Evolutionary conservation across 1,140 invertebrate genomes (phyloP).

Genomic region (Akabosia matsudoensis): DNA sequence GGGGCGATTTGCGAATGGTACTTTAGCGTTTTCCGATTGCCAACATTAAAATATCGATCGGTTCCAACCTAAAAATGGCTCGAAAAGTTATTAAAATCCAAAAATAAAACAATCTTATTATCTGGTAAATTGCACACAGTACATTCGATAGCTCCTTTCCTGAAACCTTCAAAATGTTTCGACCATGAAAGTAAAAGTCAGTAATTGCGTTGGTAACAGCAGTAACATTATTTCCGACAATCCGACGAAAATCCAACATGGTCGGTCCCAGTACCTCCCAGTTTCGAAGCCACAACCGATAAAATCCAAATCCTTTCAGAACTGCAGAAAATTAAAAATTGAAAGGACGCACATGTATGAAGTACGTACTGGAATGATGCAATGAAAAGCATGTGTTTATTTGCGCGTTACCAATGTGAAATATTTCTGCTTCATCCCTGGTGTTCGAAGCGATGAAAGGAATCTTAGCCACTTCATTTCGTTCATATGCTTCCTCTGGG

Average conservation of each 20-base stretch:
- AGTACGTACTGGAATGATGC: neutral
- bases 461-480: slow-evolving; percentile 26
- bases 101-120: neutral
- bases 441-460: slow-evolving; percentile 13
- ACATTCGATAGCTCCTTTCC: neutral
- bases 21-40: slow-evolving; percentile 19
- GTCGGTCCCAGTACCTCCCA: neutral
- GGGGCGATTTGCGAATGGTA: slow-evolving; percentile 16
- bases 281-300: neutral
- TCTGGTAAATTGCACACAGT: neutral
- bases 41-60: slow-evolving; percentile 27
- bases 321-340: neutral
- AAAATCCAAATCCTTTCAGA: neutral
- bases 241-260: neutral
- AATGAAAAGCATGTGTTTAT: neutral
- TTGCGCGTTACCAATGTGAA: neutral
- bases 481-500: slow-evolving; percentile 18
- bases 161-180: neutral
- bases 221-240: neutral
- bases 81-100: neutral
- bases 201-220: neutral
- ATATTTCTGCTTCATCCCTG: slow-evolving; percentile 29
- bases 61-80: slow-evolving; percentile 14
- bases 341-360: neutral
- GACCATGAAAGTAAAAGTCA: neutral